Base-by-base conservation (phyloP, 2,113 vertebrate species). In the Tragulus kanchil region DNA sequence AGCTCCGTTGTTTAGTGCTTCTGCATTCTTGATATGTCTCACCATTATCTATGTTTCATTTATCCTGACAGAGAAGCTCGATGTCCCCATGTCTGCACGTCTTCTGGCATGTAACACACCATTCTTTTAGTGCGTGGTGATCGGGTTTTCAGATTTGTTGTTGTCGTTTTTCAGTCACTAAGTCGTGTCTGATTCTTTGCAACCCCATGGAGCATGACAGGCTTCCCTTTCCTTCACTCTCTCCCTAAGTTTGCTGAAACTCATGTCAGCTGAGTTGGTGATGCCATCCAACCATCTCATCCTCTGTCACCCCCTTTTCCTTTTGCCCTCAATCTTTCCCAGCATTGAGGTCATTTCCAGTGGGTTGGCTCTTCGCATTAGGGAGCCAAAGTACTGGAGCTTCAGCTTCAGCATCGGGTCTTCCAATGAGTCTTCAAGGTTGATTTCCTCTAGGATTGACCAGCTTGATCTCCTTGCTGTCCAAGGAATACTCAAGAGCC, bases 311-410 rank as follows among this genome's bases (percentile, higher is more conserved):
- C 69, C 69, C 19, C 5, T 71, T 45, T 21, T 73, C 36, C 36
- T 42, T 42, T 21, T 73, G 69, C 69, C 21, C 42, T 73, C 69
- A 45, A 3, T 73, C 69, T 45, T 45, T 73, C 11, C 69, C n/a
- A 73, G 36, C 42, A 73, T 73, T 42, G 45, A 6, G 42, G 42
- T 73, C 42, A 45, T 73, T 23, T 14, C 42, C 21, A 73, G 45
- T 3, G 11, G 45, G 42, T 42, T 3, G 1, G 69, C 42, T 73
- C 69, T 73, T 45, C 0, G 0, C 36, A 73, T 45, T 3, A 0
- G 69, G 21, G 23, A 11, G 69, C 69, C 69, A 73, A 71, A 45
- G 45, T 73, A 73, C 25, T 14, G 42, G 42, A 1, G 0, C 69
- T 45, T 45, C 42, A 73, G 42, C 42, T 45, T 45, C 69, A 73